Evolutionary conservation across 2,797 vertebrate species (phyloP).

Genomic region (Hoplostethus atlanticus): DNA sequence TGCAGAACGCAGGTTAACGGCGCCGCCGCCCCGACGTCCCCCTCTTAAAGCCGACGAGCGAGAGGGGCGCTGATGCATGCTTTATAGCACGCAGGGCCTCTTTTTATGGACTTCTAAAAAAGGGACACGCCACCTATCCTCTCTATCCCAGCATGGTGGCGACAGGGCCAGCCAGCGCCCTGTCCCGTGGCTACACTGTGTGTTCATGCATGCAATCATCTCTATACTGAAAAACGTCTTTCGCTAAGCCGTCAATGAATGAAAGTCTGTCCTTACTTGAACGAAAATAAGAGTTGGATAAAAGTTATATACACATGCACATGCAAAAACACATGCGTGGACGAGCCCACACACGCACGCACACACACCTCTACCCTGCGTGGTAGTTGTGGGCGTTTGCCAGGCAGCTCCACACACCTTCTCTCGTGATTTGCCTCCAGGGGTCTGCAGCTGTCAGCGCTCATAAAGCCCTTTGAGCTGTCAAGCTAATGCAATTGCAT

Average conservation of each 20-base stretch:
- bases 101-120: slow-evolving; percentile 74
- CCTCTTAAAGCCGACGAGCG: slow-evolving; percentile 53
- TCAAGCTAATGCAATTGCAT: slow-evolving; percentile 36
- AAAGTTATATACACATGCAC: neutral
- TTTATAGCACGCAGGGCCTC: slow-evolving; percentile 52
- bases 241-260: neutral
- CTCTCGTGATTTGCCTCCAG: slow-evolving; percentile 24
- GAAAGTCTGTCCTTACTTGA: neutral
- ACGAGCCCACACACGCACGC: neutral
- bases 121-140: slow-evolving; percentile 52
- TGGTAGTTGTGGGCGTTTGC: slow-evolving; percentile 4
- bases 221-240: neutral
- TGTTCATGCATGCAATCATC: neutral
- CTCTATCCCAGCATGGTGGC: slow-evolving; percentile 29
- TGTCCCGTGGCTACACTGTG: slow-evolving; percentile 10
- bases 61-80: slow-evolving; percentile 66
- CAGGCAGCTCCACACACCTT: slow-evolving; percentile 2
- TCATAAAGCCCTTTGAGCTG: slow-evolving; percentile 33
- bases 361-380: neutral
- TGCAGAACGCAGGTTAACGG: slow-evolving; percentile 53
- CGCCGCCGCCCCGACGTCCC: slow-evolving; percentile 22
- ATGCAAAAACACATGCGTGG: neutral
- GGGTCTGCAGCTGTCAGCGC: slow-evolving; percentile 9
- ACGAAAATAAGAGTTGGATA: neutral
- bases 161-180: slow-evolving; percentile 57